phyloP scores from a whole-genome alignment of 53 echinoderm and acorn worm species.

The Henricia sp. region DNA sequence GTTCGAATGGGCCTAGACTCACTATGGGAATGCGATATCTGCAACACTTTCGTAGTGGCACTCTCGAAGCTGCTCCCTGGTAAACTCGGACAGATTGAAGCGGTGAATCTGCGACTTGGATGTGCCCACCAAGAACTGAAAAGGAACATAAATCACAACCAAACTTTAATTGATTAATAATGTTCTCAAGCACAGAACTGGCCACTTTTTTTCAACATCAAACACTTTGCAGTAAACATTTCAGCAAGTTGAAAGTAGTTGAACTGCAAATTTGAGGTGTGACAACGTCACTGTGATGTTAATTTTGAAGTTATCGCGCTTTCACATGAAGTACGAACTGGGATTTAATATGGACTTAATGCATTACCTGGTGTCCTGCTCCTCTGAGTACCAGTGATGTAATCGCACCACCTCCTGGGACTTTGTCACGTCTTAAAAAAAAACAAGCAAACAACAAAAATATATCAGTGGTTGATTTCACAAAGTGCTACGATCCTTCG shows the following conservation, averaged over 20 bases:
- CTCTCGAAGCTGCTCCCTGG: conserved; percentile 67
- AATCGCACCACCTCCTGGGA: conserved; percentile 70
- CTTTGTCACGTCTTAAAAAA: conserved; percentile 53
- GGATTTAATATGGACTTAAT: no score
- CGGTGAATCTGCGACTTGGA: conserved; percentile 81
- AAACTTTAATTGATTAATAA: no score
- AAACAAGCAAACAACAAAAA: not conserved
- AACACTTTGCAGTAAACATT: no score
- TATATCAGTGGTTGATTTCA: not conserved
- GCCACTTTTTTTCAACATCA: no score
- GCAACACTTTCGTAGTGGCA: conserved; percentile 81
- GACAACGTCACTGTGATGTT: no score
- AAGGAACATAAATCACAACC: not conserved
- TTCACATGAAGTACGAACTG: no score
- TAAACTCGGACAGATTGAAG: conserved; percentile 89
- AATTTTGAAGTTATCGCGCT: no score
- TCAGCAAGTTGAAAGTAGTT: no score
- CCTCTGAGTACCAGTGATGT: conserved; percentile 91
- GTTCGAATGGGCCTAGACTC: no score
- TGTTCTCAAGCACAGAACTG: no score
- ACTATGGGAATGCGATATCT: conserved; percentile 87
- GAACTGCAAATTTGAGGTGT: no score
- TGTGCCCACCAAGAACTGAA: conserved; percentile 89
- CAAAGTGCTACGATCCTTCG: no score
- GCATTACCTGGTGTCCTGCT: conserved; percentile 88